phyloP scores from a whole-genome alignment of 1,140 invertebrate species.

The Dreissena polymorpha region DNA sequence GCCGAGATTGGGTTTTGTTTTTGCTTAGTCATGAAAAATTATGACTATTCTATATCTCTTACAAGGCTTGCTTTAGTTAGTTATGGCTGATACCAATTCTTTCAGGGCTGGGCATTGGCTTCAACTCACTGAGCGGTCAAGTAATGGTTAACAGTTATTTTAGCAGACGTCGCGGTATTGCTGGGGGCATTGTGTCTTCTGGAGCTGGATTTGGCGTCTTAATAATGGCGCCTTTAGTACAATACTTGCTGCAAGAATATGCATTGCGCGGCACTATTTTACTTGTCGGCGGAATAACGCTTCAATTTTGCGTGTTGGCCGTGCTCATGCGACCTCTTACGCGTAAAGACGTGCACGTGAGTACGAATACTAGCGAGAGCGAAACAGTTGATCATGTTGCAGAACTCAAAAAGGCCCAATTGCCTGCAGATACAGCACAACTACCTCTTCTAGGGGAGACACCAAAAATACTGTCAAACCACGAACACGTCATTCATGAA shows the following conservation, averaged over 20 bases:
- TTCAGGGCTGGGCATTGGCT: slow-evolving; percentile 90
- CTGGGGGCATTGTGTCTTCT: slow-evolving; percentile 93
- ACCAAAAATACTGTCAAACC: too few species aligned
- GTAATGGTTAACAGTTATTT: slow-evolving; percentile 94
- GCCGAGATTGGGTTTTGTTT: too few species aligned
- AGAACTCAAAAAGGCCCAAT: too few species aligned
- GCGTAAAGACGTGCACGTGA: background rate
- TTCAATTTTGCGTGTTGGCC: slow-evolving; percentile 34
- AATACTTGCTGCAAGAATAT: slow-evolving; percentile 20
- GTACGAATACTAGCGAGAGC: background rate
- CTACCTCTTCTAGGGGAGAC: too few species aligned
- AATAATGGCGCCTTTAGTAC: slow-evolving; percentile 73
- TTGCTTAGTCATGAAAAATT: too few species aligned
- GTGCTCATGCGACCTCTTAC: slow-evolving; percentile 21
- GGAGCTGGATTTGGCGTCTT: slow-evolving; percentile 94
- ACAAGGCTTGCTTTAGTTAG: too few species aligned
- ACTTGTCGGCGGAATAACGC: slow-evolving; percentile 19
- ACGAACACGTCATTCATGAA: too few species aligned
- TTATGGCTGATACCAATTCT: background rate
- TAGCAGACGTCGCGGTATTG: slow-evolving; percentile 90
- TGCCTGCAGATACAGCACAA: background rate
- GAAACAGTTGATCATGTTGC: background rate
- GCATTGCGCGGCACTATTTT: slow-evolving; percentile 30
- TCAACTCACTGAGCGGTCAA: slow-evolving; percentile 93
- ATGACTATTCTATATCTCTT: too few species aligned